Conservation (phyloP, 2,888 invertebrate species). For the Caenorhabditis wallacei region DNA sequence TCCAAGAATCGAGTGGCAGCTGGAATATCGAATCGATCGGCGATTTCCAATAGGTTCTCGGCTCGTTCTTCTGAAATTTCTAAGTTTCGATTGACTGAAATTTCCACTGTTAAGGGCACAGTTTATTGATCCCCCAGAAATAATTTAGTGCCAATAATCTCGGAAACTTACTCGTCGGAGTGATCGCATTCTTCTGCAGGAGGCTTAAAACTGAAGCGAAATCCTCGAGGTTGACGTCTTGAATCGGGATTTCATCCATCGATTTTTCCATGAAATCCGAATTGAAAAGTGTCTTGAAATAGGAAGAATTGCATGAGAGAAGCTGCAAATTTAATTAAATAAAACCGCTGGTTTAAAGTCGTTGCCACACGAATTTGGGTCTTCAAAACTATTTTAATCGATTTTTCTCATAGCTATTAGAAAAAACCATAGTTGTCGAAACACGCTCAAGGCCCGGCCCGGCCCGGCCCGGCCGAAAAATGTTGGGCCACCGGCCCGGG, state of each 20-base stretch:
- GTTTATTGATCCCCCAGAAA: too few relatives aligned
- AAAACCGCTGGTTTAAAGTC: too few relatives aligned
- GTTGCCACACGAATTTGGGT: too few relatives aligned
- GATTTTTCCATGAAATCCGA: slow-evolving; percentile 31
- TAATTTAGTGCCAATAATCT: too few relatives aligned
- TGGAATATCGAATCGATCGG: neutral
- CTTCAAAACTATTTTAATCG: too few relatives aligned
- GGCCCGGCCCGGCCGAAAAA: too few relatives aligned
- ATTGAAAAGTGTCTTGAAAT: slow-evolving; percentile 23
- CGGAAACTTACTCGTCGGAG: neutral
- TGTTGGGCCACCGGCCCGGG: too few relatives aligned
- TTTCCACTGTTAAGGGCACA: too few relatives aligned
- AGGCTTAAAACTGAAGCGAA: neutral
- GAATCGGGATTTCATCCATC: slow-evolving; percentile 19
- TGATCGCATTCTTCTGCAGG: neutral
- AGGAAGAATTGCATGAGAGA: slow-evolving; percentile 18
- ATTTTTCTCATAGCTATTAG: too few relatives aligned
- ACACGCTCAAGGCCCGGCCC: too few relatives aligned
- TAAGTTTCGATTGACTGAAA: neutral
- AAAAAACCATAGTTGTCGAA: too few relatives aligned
- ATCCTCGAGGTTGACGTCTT: slow-evolving; percentile 23
- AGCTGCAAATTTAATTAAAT: slow-evolving; percentile 7
- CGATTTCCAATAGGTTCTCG: neutral
- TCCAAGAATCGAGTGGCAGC: neutral
- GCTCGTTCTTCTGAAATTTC: neutral